These are phyloP conservation scores for Lithophane semibrunnea DNA, from an alignment of 2,888 invertebrate genomes.

Conservation along the genomic window DNA sequence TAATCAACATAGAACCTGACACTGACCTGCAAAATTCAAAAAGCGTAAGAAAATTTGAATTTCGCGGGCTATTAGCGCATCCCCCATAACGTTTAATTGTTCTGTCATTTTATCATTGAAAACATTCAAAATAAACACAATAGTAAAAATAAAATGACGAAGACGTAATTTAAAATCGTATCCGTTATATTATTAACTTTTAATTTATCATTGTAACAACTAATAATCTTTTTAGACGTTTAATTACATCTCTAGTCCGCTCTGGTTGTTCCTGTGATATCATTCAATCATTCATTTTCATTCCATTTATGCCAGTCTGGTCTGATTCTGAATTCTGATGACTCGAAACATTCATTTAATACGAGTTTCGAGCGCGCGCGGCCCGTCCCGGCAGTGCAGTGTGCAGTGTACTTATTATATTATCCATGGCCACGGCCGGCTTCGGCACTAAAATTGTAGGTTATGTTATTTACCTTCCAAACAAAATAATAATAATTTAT, in stretches of 20 bases:
- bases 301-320: background rate
- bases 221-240: background rate
- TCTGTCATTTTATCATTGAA: background rate
- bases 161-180: background rate
- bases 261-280: background rate
- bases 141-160: no score
- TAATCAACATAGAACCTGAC: no score
- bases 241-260: background rate
- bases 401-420: no score
- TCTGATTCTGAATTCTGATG: no score
- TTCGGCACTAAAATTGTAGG: background rate
- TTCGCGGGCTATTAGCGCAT: no score
- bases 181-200: background rate
- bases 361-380: background rate
- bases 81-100: background rate
- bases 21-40: no score
- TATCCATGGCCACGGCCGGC: background rate
- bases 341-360: background rate
- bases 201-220: background rate
- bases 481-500: constrained; percentile 9
- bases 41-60: no score
- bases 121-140: background rate
- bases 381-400: background rate
- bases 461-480: background rate
- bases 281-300: constrained; percentile 20